Conservation (phyloP, 2,888 invertebrate species). For the Scaptomyza cyrtandrae region DNA sequence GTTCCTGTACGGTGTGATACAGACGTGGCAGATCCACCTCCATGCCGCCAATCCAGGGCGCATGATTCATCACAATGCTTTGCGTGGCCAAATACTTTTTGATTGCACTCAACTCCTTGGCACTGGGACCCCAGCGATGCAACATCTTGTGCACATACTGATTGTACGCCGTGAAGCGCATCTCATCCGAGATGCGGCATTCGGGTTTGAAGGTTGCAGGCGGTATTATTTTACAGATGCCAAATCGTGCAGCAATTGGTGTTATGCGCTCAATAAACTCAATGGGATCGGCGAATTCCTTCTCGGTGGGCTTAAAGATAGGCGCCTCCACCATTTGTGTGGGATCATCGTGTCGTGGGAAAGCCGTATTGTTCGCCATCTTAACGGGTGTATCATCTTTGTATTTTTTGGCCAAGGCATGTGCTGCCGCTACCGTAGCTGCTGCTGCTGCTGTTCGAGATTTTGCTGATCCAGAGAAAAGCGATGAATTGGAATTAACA, state of each 20-base stretch:
- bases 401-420: constrained; percentile 83
- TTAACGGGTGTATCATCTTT: constrained; percentile 84
- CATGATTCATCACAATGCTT: constrained; percentile 89
- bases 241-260: constrained; percentile 90
- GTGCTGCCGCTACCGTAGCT: constrained; percentile 49
- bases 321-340: constrained; percentile 90
- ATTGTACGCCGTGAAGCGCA: constrained; percentile 94
- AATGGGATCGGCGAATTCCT: constrained; percentile 94
- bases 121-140: constrained; percentile 94
- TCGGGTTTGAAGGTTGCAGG: constrained; percentile 92
- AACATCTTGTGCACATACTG: constrained; percentile 95
- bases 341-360: constrained; percentile 85
- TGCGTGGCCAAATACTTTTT: constrained; percentile 92
- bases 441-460: constrained; percentile 68
- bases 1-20: constrained; percentile 92
- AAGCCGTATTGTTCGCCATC: constrained; percentile 85
- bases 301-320: constrained; percentile 91
- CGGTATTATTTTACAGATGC: constrained; percentile 94
- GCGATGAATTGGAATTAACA: constrained; percentile 84
- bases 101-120: constrained; percentile 93
- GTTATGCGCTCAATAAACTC: constrained; percentile 93
- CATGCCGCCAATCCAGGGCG: constrained; percentile 95
- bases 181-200: constrained; percentile 92
- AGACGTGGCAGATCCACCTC: constrained; percentile 95
- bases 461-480: constrained; percentile 83